Percentiles rank a stretch among this genome's conserved stretches.
These are phyloP conservation scores for Hemicordylus capensis DNA, from an alignment of 2,113 vertebrate genomes.

Conservation along the genomic window DNA sequence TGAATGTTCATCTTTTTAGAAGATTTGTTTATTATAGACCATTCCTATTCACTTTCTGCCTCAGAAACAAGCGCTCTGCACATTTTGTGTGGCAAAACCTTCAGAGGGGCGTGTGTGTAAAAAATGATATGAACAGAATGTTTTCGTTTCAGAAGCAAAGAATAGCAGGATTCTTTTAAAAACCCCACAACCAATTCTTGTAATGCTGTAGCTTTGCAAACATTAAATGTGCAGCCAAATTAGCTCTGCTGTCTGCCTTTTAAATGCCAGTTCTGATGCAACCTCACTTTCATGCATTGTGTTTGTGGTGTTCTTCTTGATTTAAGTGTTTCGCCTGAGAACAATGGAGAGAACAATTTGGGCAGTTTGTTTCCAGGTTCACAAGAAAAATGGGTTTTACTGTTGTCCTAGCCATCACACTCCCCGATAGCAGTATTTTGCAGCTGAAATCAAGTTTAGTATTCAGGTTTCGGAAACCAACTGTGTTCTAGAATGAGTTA, in stretches of 20 bases:
- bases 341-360: constrained; percentile 55
- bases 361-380: constrained; percentile 48
- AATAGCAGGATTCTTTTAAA: constrained; percentile 7
- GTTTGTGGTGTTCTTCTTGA: constrained; percentile 37
- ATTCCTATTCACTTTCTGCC: neutral
- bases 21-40: neutral
- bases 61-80: neutral
- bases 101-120: neutral
- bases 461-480: constrained; percentile 10
- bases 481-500: constrained; percentile 6
- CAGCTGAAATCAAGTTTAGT: constrained; percentile 45
- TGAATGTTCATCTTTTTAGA: neutral
- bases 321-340: constrained; percentile 13
- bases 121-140: neutral
- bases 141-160: neutral
- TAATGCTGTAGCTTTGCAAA: neutral
- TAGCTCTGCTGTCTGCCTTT: constrained; percentile 8
- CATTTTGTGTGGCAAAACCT: constrained; percentile 4
- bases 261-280: constrained; percentile 29
- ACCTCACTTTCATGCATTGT: constrained; percentile 21
- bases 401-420: constrained; percentile 21
- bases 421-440: constrained; percentile 25
- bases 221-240: neutral
- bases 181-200: neutral
- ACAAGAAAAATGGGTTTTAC: constrained; percentile 33